Evolutionary conservation across 2,797 vertebrate species (phyloP).

Genomic region (Danio jaintianensis): DNA sequence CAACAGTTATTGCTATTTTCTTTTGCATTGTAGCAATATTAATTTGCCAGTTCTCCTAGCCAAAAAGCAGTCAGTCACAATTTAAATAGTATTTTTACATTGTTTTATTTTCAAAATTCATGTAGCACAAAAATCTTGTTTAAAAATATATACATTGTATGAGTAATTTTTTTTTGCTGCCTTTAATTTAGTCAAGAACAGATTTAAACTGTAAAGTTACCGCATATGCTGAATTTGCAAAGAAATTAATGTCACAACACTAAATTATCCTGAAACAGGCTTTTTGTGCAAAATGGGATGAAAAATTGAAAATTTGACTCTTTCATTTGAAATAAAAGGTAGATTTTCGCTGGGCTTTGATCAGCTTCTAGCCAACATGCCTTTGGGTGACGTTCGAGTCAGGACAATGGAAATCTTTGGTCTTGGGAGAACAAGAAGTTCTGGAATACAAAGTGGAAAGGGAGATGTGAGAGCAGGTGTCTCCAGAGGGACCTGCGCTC

Average conservation of each 20-base stretch:
- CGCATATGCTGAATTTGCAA: too few species aligned
- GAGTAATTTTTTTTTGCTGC: background rate
- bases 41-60: background rate
- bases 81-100: background rate
- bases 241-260: background rate
- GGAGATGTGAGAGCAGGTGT: conserved; percentile 43
- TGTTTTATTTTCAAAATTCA: background rate
- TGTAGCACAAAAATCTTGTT: background rate
- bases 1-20: background rate
- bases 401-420: conserved; percentile 41
- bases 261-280: background rate
- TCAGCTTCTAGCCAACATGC: background rate
- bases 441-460: conserved; percentile 39
- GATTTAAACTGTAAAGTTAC: too few species aligned
- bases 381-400: conserved; percentile 2
- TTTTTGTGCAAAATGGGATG: background rate
- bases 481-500: conserved; percentile 41
- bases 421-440: conserved; percentile 41
- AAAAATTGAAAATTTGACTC: too few species aligned
- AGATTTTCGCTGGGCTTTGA: conserved; percentile 5
- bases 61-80: background rate
- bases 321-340: background rate
- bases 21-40: background rate
- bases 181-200: background rate
- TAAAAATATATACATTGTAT: too few species aligned